These are phyloP conservation scores for Lepidotrigona ventralis DNA, from an alignment of 1,140 invertebrate species.

Conservation along the genomic window DNA sequence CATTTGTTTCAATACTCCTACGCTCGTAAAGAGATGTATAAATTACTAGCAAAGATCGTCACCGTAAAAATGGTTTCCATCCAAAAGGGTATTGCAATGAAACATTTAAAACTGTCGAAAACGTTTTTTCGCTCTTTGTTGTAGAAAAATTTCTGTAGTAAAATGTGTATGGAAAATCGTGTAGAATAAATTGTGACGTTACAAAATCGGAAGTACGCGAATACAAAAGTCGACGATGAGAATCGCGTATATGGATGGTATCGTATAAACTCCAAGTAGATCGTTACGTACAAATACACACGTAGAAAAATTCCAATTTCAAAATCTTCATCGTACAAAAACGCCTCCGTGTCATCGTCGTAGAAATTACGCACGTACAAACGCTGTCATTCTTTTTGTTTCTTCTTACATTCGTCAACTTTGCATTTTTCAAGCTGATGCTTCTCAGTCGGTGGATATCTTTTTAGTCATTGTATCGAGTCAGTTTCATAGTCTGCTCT, in stretches of 20 bases:
- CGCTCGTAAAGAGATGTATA: neutral
- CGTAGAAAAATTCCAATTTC: slow-evolving; percentile 23
- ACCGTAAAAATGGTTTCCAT: neutral
- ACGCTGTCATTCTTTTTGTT: neutral
- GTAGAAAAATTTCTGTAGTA: slow-evolving; percentile 16
- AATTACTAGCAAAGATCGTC: neutral
- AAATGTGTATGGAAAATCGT: slow-evolving; percentile 12
- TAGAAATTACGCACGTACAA: slow-evolving; percentile 6
- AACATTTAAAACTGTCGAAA: neutral
- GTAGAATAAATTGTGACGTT: neutral
- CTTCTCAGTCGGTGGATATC: no score
- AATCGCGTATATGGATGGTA: neutral
- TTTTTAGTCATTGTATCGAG: neutral
- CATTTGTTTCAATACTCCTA: neutral
- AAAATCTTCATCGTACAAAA: neutral
- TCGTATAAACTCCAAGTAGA: neutral
- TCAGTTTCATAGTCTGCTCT: neutral
- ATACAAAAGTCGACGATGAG: neutral
- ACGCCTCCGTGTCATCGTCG: neutral
- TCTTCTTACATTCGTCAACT: neutral
- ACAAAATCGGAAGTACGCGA: neutral
- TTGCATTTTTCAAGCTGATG: neutral
- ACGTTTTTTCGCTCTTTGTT: neutral
- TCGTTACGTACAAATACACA: slow-evolving; percentile 10
- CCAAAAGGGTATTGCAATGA: neutral